These are phyloP conservation scores for Galleria mellonella DNA, from an alignment of 1,140 invertebrate genomes.

Conservation along the genomic window DNA sequence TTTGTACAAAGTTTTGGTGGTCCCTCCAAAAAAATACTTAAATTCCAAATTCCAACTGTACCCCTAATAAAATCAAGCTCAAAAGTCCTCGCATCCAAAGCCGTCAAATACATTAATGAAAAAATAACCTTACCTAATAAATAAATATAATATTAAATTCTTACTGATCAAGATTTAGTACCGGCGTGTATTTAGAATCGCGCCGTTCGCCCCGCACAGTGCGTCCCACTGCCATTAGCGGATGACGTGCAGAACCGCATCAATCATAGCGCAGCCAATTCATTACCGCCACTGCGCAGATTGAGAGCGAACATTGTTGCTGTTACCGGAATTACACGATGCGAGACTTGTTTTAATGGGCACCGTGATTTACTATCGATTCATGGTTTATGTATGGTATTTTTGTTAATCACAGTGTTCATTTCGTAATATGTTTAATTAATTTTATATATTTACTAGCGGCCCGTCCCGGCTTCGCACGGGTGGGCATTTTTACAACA, in stretches of 20 bases:
- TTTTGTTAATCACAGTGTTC: slow-evolving; percentile 5
- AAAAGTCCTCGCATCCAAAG: no score
- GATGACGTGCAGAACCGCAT: slow-evolving; percentile 46
- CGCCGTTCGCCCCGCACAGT: slow-evolving; percentile 20
- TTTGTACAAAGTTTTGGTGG: no score
- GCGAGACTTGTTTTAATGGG: slow-evolving; percentile 3
- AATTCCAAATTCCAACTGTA: no score
- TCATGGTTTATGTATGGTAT: slow-evolving; percentile 9
- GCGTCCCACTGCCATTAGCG: slow-evolving; percentile 49
- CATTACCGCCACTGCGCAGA: slow-evolving; percentile 61
- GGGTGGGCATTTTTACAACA: no score
- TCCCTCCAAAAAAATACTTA: no score
- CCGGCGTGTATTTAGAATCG: slow-evolving; percentile 3
- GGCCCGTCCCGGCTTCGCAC: no score
- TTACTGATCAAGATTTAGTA: no score
- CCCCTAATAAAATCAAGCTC: no score
- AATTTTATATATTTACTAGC: slow-evolving; percentile 1
- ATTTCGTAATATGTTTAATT: not conserved
- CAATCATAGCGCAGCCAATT: slow-evolving; percentile 59
- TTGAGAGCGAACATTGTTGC: slow-evolving; percentile 15
- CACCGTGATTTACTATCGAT: not conserved
- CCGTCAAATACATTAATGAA: no score
- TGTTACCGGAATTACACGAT: not conserved
- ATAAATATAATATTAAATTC: no score
- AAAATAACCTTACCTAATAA: no score